A percentile compares a stretch with the other conserved stretches of the same genome.
Conservation (phyloP, 35 echinoderm and acorn worm species). For the Strongylocentrotus purpuratus region DNA sequence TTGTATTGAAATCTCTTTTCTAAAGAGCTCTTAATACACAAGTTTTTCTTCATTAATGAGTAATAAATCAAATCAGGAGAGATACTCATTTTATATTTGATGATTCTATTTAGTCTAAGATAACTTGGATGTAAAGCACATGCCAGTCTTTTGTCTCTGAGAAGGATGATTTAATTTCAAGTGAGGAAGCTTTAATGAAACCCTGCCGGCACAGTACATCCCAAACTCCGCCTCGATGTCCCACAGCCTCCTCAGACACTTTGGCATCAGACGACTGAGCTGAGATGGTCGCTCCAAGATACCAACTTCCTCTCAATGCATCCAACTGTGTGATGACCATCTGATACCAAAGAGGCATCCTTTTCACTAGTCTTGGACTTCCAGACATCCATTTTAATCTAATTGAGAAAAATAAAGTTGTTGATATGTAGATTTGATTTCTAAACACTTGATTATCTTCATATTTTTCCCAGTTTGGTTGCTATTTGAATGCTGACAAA, state of each 20-base stretch:
- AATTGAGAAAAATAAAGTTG: background rate
- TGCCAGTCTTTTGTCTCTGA: background rate
- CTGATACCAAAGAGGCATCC: background rate
- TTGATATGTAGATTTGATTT: too few species aligned
- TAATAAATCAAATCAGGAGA: background rate
- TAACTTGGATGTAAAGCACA: background rate
- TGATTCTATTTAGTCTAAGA: background rate
- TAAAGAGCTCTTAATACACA: background rate
- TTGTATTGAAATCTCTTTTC: background rate
- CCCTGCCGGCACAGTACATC: background rate
- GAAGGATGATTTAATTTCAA: background rate
- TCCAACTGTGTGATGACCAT: background rate
- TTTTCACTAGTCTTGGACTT: background rate
- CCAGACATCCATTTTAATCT: background rate
- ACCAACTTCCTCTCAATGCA: background rate
- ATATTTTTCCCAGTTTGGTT: too few species aligned
- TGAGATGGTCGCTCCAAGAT: constrained; percentile 8
- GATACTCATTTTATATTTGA: background rate
- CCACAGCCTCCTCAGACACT: background rate
- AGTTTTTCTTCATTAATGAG: background rate
- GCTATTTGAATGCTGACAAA: too few species aligned
- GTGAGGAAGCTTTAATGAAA: background rate
- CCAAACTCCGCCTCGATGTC: background rate
- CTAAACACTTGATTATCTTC: too few species aligned
- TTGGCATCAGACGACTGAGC: background rate